phyloP scores from a whole-genome alignment of 2,113 vertebrate genomes.

The Phylloscopus whistleri region DNA sequence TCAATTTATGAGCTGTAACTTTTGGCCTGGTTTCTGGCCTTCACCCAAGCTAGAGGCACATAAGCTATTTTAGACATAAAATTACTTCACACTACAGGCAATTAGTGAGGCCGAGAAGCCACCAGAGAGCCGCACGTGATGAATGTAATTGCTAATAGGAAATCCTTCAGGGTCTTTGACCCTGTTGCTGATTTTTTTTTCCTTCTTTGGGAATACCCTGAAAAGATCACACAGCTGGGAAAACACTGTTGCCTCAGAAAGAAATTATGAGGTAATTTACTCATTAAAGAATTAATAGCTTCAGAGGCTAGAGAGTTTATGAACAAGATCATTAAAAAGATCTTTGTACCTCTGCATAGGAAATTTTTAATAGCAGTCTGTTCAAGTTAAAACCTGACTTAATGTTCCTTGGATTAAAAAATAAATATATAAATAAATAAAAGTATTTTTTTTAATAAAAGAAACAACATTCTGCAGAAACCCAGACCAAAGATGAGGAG shows the following conservation, averaged over 20 bases:
- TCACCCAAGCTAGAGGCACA: background rate
- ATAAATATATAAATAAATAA: background rate
- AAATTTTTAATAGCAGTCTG: background rate
- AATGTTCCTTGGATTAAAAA: background rate
- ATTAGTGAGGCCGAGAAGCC: conserved; percentile 23
- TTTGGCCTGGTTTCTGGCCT: background rate
- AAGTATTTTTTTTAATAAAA: background rate
- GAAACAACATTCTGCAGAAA: background rate
- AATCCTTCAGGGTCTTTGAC: conserved; percentile 18
- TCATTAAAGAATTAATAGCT: background rate
- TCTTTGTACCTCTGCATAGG: background rate
- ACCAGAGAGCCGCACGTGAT: background rate
- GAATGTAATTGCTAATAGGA: conserved; percentile 5
- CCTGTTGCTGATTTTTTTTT: background rate
- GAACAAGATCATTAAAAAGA: background rate
- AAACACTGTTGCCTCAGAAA: background rate
- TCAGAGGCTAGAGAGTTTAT: background rate
- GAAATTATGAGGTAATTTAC: background rate
- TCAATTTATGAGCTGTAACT: background rate
- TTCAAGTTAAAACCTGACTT: background rate
- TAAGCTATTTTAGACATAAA: background rate
- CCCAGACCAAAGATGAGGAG: fast-evolving
- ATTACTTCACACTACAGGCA: conserved; percentile 1
- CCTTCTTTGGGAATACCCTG: conserved; percentile 1
- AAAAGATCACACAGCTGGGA: background rate